Base-by-base conservation (phyloP, 2,888 invertebrate genomes). In the Torymus tubicola region DNA sequence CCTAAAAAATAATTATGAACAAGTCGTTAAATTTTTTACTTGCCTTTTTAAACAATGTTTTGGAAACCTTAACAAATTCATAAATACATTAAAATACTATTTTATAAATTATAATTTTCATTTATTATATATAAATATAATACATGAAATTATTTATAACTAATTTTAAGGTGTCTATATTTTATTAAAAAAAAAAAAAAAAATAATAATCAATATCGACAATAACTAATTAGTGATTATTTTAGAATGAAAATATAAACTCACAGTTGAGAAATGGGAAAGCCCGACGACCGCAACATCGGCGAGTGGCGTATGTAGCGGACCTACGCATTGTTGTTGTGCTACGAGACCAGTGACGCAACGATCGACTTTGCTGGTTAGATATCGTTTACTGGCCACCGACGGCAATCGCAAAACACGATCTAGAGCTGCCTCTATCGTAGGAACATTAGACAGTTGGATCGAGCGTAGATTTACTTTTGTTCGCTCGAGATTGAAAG, bases 301-400 rank as follows among this genome's bases (percentile, higher is more conserved):
- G 0, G 99, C 97, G 4, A 99, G 92, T 0, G 99, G 99, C 0
- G 98, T 97, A 90, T 99, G 99, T 0, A 99, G 91, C 0, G 99
- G 98, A 0, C 99, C 99, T 31, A 99, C 98, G 90, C 99, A 99
- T 90, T 99, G 99, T 88, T 99, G 99, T 90, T 99, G 99, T 0
- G 98, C 99, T 78, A 99, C 94, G 16, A 99, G 92, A 0, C 99
- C 99, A 1, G 97, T 96, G 11, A 99, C 99, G 89, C 98, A 98
- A 61, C 99, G 94, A 90, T 97, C 96, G 16, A 98, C 98, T 93
- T 99, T 99, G 88, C 96, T 99, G 0, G 98, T 99, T 61, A 99
- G 93, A 89, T 97, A 99, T 85, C 99, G 93, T 91, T 99, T 99
- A 90, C 98, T 98, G 67, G 96, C 96, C 5, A 99, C 98, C 1